Conservation (phyloP, 2,888 invertebrate species). For the Homarus gammarus region DNA sequence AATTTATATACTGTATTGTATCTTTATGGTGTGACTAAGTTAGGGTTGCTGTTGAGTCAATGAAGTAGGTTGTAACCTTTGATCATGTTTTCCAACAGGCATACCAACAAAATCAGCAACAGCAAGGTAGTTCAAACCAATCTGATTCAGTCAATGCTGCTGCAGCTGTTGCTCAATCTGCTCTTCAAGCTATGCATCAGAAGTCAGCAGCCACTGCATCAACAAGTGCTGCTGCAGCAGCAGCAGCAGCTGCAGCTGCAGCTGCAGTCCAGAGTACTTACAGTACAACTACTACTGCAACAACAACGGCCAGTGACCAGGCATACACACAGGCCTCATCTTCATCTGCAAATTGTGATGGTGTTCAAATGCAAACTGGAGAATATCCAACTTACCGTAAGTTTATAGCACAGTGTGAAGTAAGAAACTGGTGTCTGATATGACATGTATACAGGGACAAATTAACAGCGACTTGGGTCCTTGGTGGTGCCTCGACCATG, state of each 20-base stretch:
- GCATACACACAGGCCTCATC: slow-evolving; percentile 41
- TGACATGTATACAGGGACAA: no score
- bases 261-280: slow-evolving; percentile 25
- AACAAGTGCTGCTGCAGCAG: slow-evolving; percentile 48
- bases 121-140: slow-evolving; percentile 79
- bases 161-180: slow-evolving; percentile 93
- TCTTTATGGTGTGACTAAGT: neutral
- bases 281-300: slow-evolving; percentile 39
- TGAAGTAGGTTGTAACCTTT: no score
- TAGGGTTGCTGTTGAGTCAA: neutral
- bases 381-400: slow-evolving; percentile 75
- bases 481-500: no score
- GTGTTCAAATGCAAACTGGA: slow-evolving; percentile 52
- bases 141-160: slow-evolving; percentile 88
- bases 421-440: no score
- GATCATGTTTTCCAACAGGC: slow-evolving; percentile 47
- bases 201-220: slow-evolving; percentile 60
- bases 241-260: slow-evolving; percentile 48
- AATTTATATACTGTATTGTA: neutral
- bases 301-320: slow-evolving; percentile 46
- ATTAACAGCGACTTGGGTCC: no score
- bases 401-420: slow-evolving; percentile 13
- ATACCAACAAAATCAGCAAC: slow-evolving; percentile 67
- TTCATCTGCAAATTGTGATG: slow-evolving; percentile 49
- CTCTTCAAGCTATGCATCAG: slow-evolving; percentile 85